Percentiles rank a stretch among this genome's conserved stretches.
Evolutionary conservation across 2,113 vertebrate species (phyloP).

Genomic region (Anas platyrhynchos): DNA sequence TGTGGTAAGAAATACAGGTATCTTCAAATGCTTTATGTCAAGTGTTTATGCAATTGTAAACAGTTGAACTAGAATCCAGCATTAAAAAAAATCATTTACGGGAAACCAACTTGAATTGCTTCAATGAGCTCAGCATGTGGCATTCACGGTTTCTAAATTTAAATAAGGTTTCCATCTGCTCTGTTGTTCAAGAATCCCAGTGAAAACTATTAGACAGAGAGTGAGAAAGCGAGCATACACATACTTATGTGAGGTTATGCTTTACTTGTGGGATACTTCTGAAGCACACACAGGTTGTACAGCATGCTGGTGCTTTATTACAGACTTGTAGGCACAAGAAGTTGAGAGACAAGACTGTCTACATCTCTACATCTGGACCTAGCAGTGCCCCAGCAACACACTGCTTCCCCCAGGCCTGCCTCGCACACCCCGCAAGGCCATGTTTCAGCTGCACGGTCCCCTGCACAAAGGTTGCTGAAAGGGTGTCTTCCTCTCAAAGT

Average conservation of each 20-base stretch:
- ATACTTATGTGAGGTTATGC: background rate
- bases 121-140: constrained; percentile 64
- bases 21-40: background rate
- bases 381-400: no score
- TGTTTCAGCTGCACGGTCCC: background rate
- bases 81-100: constrained; percentile 46
- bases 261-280: background rate
- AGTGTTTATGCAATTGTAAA: background rate
- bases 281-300: background rate
- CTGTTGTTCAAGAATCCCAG: constrained; percentile 34
- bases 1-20: constrained; percentile 26
- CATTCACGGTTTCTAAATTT: constrained; percentile 69
- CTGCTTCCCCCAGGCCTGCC: no score
- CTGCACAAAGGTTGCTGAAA: background rate
- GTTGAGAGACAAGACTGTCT: no score
- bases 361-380: no score
- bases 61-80: background rate
- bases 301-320: background rate
- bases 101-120: constrained; percentile 65
- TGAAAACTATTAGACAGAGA: background rate
- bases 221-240: background rate
- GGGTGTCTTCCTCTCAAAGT: background rate
- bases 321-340: background rate
- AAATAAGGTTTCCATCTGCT: constrained; percentile 76
- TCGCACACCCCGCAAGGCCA: background rate